Percentiles rank a stretch among this genome's conserved stretches.
phyloP scores from a whole-genome alignment of 92 coral and sea anemone genomes.

The Micromussa lordhowensis region DNA sequence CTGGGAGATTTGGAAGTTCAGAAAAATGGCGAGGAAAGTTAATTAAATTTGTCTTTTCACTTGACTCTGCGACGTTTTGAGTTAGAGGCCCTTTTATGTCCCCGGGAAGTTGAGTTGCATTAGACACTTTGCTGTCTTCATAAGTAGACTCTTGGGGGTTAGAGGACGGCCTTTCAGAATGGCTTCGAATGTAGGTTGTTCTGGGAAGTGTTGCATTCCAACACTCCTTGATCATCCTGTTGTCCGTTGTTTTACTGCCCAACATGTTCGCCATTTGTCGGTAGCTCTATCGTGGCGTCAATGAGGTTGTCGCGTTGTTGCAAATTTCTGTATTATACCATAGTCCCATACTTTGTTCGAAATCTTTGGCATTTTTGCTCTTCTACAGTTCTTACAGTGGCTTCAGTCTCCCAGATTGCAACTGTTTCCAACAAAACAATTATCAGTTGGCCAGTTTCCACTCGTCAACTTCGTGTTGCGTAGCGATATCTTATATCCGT shows the following conservation, averaged over 20 bases:
- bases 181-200: slow-evolving; percentile 4
- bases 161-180: slow-evolving; percentile 12
- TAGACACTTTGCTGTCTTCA: neutral
- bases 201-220: slow-evolving; percentile 1
- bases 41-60: neutral
- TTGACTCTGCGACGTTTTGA: neutral
- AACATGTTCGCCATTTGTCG: slow-evolving; percentile 22
- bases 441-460: too few species aligned
- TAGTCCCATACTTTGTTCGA: neutral
- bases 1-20: slow-evolving; percentile 6
- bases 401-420: neutral
- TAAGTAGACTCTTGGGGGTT: neutral
- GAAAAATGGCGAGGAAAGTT: slow-evolving; percentile 19
- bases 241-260: neutral
- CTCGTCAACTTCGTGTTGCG: slow-evolving; percentile 3
- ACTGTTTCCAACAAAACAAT: neutral
- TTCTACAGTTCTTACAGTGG: neutral
- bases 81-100: neutral
- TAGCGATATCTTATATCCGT: neutral
- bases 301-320: too few species aligned
- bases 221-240: slow-evolving; percentile 3
- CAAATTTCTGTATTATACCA: neutral
- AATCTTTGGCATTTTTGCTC: neutral
- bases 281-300: neutral
- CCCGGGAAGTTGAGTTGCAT: neutral